Conservation (phyloP, 2,888 invertebrate species). For the Andrena chrysosceles region DNA sequence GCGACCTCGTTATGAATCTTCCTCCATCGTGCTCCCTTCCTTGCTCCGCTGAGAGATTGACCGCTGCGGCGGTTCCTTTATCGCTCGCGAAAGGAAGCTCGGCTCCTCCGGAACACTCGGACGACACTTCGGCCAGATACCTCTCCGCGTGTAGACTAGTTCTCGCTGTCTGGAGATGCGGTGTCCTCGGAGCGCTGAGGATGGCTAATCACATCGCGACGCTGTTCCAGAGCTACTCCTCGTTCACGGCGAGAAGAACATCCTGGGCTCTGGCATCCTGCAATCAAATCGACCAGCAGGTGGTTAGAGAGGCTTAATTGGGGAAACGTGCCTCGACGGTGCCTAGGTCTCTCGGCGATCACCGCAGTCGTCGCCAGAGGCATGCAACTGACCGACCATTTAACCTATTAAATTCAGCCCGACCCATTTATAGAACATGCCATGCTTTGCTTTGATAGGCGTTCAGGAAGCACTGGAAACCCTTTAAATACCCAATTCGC, state of each 20-base stretch:
- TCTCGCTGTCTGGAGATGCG: neutral
- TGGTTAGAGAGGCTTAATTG: neutral
- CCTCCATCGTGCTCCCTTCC: neutral
- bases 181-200: neutral
- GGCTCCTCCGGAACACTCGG: neutral
- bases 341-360: neutral
- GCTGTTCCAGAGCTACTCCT: slow-evolving; percentile 71
- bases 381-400: slow-evolving; percentile 40
- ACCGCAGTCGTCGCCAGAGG: neutral
- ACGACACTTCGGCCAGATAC: neutral
- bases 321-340: neutral
- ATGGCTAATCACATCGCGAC: slow-evolving; percentile 27
- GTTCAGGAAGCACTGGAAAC: neutral
- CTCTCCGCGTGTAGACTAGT: neutral
- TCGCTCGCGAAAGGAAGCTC: neutral
- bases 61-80: neutral
- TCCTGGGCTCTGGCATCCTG: slow-evolving; percentile 72
- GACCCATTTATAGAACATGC: slow-evolving; percentile 21
- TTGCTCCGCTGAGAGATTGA: neutral
- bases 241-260: slow-evolving; percentile 75
- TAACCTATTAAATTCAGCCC: slow-evolving; percentile 40
- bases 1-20: slow-evolving; percentile 11
- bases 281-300: slow-evolving; percentile 13
- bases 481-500: neutral
- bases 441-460: slow-evolving; percentile 1